Evolutionary conservation across 2,888 invertebrate species (phyloP), one percentile per base, ranked within the genome.

Genomic region (Stenichneumon culpator): DNA sequence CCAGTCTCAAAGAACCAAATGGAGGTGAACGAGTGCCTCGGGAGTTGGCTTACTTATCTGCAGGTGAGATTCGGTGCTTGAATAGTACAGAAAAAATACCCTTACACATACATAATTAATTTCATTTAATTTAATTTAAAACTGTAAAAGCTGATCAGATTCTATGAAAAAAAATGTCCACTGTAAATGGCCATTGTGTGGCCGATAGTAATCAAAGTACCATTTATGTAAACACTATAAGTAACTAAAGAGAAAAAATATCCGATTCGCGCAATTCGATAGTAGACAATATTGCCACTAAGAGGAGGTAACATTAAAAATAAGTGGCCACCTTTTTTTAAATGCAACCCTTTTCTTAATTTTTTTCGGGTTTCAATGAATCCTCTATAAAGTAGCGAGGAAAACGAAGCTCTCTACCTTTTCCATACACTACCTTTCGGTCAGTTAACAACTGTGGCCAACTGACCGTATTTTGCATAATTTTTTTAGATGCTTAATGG

Each of bases 401-500:
- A 14, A 25, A 57, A 9, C 25, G 57, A 14, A 57, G 25, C 25
- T 57, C 22, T 57, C 16, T 25, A 11, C 4, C 22, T 57, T 25
- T 57, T 25, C 57, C 22, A 74, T 68, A 50, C 14, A 11, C 32
- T 44, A 52, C 36, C 22, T 63, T 19, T 50, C 9, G 14, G 54
- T 54, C 19, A 25, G 11, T 69, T 19, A 28, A 22, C 14, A 22
- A 73, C 32, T 67, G 14, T 22, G 36, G 14, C 0, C 14, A 47
- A 11, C 16, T 25, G 25, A 52, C n/a, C 16, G 28, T 28, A 9
- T 39, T 50, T 4, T n/a, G 32, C 44, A 57, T 4, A 60, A 3
- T 77, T 44, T 22, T 39, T 69, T 5, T 65, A 52, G 96, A 95
- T 96, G 93, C 93, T 96, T 85, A 96, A 96, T 90, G 95, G 95